A percentile compares a stretch with the other conserved stretches of the same genome.
These are phyloP conservation scores for Norana najaformis DNA, from an alignment of 2,888 invertebrate species.

Conservation along the genomic window DNA sequence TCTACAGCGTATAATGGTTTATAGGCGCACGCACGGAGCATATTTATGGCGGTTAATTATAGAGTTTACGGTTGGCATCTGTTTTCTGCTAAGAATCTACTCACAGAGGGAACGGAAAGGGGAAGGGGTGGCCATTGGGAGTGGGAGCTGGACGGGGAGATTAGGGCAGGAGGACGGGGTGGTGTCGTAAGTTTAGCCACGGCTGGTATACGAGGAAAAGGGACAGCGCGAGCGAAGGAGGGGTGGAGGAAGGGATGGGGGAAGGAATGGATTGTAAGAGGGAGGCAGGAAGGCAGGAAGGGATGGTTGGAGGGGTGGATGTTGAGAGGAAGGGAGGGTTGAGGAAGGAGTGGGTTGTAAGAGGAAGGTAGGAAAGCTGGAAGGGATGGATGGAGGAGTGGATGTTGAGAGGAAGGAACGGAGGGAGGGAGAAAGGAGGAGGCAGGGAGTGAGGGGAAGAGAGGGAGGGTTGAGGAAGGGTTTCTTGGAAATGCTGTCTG, in stretches of 20 bases:
- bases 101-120: background rate
- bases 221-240: too few relatives aligned
- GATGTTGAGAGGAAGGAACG: background rate
- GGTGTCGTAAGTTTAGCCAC: background rate
- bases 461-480: background rate
- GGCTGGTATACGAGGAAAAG: background rate
- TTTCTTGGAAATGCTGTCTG: conserved; percentile 13
- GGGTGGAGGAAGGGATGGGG: too few relatives aligned
- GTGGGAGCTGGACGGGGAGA: background rate
- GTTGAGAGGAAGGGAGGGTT: background rate
- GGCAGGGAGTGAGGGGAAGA: background rate
- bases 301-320: too few relatives aligned
- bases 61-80: background rate
- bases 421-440: background rate
- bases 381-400: background rate
- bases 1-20: too few relatives aligned
- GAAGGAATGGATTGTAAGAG: too few relatives aligned
- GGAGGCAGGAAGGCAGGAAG: too few relatives aligned
- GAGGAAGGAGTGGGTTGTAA: background rate
- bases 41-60: background rate
- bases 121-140: background rate
- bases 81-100: background rate
- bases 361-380: background rate
- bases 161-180: background rate
- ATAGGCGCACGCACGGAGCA: background rate